Evolutionary conservation across 1,140 invertebrate species (phyloP).

Genomic region (Muscidifurax raptorellus): DNA sequence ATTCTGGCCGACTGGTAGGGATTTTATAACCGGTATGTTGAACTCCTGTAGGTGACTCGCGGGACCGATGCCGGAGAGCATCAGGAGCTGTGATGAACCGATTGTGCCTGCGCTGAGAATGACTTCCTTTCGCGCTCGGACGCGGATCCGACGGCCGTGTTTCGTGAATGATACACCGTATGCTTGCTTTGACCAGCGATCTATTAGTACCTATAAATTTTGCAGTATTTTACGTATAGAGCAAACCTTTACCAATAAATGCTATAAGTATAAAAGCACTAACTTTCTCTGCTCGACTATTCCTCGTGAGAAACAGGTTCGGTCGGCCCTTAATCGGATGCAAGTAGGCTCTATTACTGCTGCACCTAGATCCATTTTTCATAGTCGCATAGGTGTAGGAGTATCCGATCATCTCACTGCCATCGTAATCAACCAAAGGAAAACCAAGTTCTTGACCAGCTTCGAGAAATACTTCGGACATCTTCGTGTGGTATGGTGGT

Average conservation of each 20-base stretch:
- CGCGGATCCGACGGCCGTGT: slow-evolving; percentile 58
- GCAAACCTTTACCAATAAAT: background rate
- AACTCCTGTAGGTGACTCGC: slow-evolving; percentile 74
- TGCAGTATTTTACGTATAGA: background rate
- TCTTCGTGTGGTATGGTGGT: background rate
- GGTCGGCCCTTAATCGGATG: slow-evolving; percentile 79
- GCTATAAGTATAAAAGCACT: background rate
- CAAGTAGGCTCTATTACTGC: slow-evolving; percentile 83
- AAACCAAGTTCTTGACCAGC: slow-evolving; percentile 28
- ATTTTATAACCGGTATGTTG: slow-evolving; percentile 67
- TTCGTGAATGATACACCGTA: slow-evolving; percentile 75
- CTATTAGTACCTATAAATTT: slow-evolving; percentile 71
- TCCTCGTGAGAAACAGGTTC: slow-evolving; percentile 80
- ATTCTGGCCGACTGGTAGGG: slow-evolving; percentile 79
- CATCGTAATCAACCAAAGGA: slow-evolving; percentile 33
- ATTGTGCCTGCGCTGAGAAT: slow-evolving; percentile 84
- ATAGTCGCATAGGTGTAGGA: slow-evolving; percentile 76
- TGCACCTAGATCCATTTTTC: slow-evolving; percentile 79
- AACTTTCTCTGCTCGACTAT: background rate
- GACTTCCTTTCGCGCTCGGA: slow-evolving; percentile 76
- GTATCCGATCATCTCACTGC: slow-evolving; percentile 73
- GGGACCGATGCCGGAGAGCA: slow-evolving; percentile 83
- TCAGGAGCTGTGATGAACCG: slow-evolving; percentile 83
- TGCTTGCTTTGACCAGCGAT: slow-evolving; percentile 75
- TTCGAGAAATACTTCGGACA: slow-evolving; percentile 4